Percentiles rank a stretch among this genome's conserved stretches.
These are phyloP conservation scores for Amphimallon solstitiale DNA, from an alignment of 2,888 invertebrate genomes.

Conservation along the genomic window DNA sequence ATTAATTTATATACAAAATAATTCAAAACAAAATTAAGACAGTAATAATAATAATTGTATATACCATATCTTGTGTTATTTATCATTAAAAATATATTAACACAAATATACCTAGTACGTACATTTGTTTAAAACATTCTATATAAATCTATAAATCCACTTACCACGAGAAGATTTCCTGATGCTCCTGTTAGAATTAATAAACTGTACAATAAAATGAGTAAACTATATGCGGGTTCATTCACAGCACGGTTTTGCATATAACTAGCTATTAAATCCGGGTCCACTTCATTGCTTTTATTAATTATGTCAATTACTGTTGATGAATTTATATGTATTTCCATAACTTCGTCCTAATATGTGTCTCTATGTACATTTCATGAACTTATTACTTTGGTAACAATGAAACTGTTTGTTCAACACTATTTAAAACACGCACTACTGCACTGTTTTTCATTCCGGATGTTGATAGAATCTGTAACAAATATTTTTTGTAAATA, in stretches of 20 bases:
- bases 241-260: slow-evolving; percentile 77
- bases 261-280: slow-evolving; percentile 69
- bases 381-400: background rate
- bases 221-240: slow-evolving; percentile 73
- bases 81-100: too few relatives aligned
- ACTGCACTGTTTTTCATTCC: background rate
- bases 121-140: too few relatives aligned
- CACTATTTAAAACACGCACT: background rate
- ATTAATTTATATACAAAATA: too few relatives aligned
- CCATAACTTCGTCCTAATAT: background rate
- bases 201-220: slow-evolving; percentile 77
- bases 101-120: background rate
- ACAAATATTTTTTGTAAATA: background rate
- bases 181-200: slow-evolving; percentile 84
- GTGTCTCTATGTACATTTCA: slow-evolving; percentile 11
- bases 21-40: too few relatives aligned
- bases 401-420: background rate
- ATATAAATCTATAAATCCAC: slow-evolving; percentile 46
- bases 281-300: slow-evolving; percentile 56
- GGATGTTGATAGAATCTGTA: background rate
- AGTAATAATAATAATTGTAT: too few relatives aligned
- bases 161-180: slow-evolving; percentile 88
- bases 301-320: slow-evolving; percentile 46
- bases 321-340: slow-evolving; percentile 9
- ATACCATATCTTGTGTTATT: too few relatives aligned